Percentiles rank a stretch among this genome's conserved stretches.
Conservation (phyloP, 2,888 invertebrate genomes). For the Lamellibrachia satsuma region DNA sequence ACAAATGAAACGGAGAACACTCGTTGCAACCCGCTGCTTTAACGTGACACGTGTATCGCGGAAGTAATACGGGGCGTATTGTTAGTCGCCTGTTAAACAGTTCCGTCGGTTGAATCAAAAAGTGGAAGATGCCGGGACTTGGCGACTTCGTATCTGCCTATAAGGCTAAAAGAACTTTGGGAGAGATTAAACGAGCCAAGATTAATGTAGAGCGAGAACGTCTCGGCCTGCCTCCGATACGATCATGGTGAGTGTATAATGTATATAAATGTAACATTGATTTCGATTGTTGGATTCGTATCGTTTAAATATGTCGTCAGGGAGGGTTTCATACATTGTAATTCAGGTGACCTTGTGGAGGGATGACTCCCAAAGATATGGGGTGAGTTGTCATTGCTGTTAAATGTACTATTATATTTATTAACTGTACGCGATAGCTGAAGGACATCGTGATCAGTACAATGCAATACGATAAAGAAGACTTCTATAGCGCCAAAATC, state of each 20-base stretch:
- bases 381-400: too few relatives aligned
- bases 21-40: not conserved
- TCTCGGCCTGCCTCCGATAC: not conserved
- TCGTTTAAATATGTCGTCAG: too few relatives aligned
- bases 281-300: too few relatives aligned
- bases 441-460: too few relatives aligned
- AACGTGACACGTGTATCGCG: not conserved
- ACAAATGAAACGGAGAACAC: not conserved
- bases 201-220: conserved; percentile 3
- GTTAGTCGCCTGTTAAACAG: not conserved
- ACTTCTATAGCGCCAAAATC: too few relatives aligned
- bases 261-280: not conserved
- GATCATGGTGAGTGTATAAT: not conserved
- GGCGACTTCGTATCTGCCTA: not conserved
- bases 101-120: not conserved
- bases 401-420: too few relatives aligned
- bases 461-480: too few relatives aligned
- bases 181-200: conserved; percentile 4
- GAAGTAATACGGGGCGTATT: not conserved
- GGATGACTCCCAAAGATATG: too few relatives aligned
- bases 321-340: too few relatives aligned
- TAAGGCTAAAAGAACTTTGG: not conserved
- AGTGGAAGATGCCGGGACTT: not conserved
- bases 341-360: too few relatives aligned
- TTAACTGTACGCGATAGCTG: too few relatives aligned